Evolutionary conservation across 2,888 invertebrate species (phyloP), one percentile per base, ranked within the genome.

Genomic region (Apodemia mormo): DNA sequence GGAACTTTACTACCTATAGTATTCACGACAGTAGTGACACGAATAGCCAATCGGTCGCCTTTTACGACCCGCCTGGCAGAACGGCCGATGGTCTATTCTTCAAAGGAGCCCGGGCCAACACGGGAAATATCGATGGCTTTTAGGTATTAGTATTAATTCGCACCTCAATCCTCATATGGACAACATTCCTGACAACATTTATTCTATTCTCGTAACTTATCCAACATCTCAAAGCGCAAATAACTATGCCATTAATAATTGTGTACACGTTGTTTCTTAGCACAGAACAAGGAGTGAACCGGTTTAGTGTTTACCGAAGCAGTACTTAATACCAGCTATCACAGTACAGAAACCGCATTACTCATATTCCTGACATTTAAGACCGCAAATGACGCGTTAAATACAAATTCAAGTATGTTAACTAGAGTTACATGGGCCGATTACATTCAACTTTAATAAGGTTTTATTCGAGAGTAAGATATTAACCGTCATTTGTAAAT

Each of bases 311-410:
- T 64, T 64, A 64, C 37, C 37, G 64, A 64, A 64, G 64, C 64
- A 64, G 64, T 30, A 64, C 37, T 64, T 37, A 14, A 64, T 64
- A n/a, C 37, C 64, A 37, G 64, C 64, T 64, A 64, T 64, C 64
- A 33, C n/a, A 64, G 37, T 64, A 64, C 64, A 64, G 33, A 64
- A 64, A 64, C 64, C 64, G 37, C 64, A 64, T 64, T 64, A 64
- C 64, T 64, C 64, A 64, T 64, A 64, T 64, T 64, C 64, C 64
- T 64, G 64, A 64, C 64, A 64, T 64, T 64, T 33, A 37, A 64
- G 64, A 7, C 33, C 64, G 64, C 64, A 37, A 64, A 64, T 64
- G 64, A 64, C 64, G 33, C 64, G 64, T 64, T 12, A 10, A 64
- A 64, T 33, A 64, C 37, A 37, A 33, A 64, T 64, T 64, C 37